Conservation (phyloP, 2,113 vertebrate species). For the Aegypius monachus region DNA sequence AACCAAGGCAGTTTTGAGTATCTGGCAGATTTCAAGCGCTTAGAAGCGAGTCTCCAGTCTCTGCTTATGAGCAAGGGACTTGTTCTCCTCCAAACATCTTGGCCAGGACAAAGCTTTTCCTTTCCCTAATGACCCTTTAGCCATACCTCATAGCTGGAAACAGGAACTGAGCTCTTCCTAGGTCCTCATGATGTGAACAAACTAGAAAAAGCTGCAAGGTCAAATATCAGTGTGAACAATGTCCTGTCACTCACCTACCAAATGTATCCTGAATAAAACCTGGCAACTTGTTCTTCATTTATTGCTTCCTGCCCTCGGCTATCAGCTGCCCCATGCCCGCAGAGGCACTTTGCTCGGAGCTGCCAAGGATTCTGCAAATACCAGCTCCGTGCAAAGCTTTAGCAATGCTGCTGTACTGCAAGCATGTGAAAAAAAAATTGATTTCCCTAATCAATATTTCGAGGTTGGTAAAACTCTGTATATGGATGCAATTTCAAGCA, state of each 20-base stretch:
- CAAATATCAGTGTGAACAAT: rapidly evolving
- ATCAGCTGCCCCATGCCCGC: not conserved
- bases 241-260: not conserved
- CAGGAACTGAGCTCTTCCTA: not conserved
- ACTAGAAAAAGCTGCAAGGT: not conserved
- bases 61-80: not conserved
- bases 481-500: not conserved
- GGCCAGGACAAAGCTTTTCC: not conserved
- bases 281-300: not conserved
- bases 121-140: not conserved
- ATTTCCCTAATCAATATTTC: not conserved
- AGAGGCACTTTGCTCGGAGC: rapidly evolving
- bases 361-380: not conserved
- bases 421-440: not conserved
- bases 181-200: not conserved
- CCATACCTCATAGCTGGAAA: not conserved
- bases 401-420: rapidly evolving
- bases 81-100: not conserved
- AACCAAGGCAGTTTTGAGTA: not conserved
- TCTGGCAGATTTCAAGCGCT: not conserved
- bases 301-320: not conserved
- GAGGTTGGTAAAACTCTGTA: not conserved
- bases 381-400: not conserved
- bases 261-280: not conserved
- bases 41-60: not conserved